Evolutionary conservation across 2,797 vertebrate genomes (phyloP), one percentile per base, ranked within the genome.

Genomic region (Mus spretus): DNA sequence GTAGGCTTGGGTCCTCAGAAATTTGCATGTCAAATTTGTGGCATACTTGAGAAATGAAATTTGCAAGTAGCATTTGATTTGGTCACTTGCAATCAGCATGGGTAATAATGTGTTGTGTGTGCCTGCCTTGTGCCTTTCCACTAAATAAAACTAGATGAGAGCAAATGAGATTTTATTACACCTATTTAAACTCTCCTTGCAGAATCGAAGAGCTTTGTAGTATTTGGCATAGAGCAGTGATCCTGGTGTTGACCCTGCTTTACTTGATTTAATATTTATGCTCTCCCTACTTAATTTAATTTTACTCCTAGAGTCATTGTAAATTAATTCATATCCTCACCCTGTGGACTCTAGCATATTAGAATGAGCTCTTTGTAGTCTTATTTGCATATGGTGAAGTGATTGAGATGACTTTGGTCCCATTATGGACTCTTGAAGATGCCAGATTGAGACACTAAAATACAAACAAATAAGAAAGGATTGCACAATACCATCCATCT

Each of bases 271-370:
- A 93, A 91, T 96, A 96, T 96, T 96, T 94, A 90, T 93, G 22
- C 19, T 94, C 34, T 94, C 96, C 40, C 47, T 92, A 77, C 70
- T 94, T 95, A 97, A 93, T 96, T 97, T 89, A 94, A 95, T 97
- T 93, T 95, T 96, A 86, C 95, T 78, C 83, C 55, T 63, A 67
- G 47, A 94, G 53, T 93, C 57, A 91, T 90, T 95, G 55, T 95
- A 94, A 93, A 96, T 94, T 88, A 93, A 97, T 90, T 95, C 63
- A 84, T 78, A 93, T 47, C 95, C 55, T 91, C 65, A 97, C 95
- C 87, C 94, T 87, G n/a, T 95, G 65, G 94, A 96, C 81, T 83
- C 50, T 57, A 50, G n/a, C 34, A 92, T 93, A 90, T 88, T 88
- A 93, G 70, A 96, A 95, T 96, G 81, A 94, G 20, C 14, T n/a